Evolutionary conservation across 1,140 invertebrate genomes (phyloP), one percentile per base, ranked within the genome.

Genomic region (Oscheius sp.): DNA sequence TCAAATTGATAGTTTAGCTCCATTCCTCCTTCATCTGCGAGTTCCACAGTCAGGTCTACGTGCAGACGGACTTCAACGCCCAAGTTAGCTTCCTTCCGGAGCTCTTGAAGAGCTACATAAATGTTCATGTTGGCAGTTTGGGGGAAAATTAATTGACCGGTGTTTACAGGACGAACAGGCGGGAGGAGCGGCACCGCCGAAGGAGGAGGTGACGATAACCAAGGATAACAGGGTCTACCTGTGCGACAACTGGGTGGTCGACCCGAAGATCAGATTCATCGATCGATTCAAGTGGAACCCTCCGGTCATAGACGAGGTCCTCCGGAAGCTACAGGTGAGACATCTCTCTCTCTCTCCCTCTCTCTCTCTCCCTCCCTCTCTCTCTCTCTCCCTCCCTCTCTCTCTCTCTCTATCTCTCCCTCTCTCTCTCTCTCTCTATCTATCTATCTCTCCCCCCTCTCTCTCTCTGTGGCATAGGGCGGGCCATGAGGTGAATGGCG

Each of bases 201-300:
- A 10, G 61, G 61, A 63, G 31, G 36, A 63, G 23, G 84, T 85
- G 34, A 84, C 85, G 1, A 78, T 88, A 28, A 91, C 91, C 62
- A 90, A 92, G 85, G 93, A 97, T 86, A 94, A 91, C 90, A 87
- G 95, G 73, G 91, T 91, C 80, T 98, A 93, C 86, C 90, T 91
- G 79, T 97, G 95, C 85, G 92, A 94, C 86, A 94, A 93, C 0
- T 98, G 95, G 96, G 93, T 95, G 83, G 88, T 98, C 34, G 95
- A 98, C 86, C 96, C 95, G 2, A 97, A 94, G 62, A 94, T 99
- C 64, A 89, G 93, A 90, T 92, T 87, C 83, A 84, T 76, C 63
- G 73, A 78, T 36, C 52, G 79, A 35, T 32, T 13, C 10, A 13
- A 3, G 72, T 77, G 77, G 83, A 79, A 71, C 32, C 81, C 82